Evolutionary conservation across 2,797 vertebrate genomes (phyloP).

Genomic region (Borostomias antarcticus): DNA sequence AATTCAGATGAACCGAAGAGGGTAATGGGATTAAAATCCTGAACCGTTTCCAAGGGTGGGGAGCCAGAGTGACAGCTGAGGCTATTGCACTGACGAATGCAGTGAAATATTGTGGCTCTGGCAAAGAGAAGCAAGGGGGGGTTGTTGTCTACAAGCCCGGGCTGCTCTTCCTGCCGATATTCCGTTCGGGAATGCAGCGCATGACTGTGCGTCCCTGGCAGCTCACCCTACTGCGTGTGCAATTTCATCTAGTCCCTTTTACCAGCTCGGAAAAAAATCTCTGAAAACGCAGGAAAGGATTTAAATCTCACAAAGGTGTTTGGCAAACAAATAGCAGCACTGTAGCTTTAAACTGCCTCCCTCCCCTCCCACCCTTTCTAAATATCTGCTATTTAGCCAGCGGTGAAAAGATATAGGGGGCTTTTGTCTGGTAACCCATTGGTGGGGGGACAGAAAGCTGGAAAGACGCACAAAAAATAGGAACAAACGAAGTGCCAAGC

Average conservation of each 20-base stretch:
- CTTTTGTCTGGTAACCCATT: slow-evolving; percentile 81
- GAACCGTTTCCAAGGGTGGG: slow-evolving; percentile 75
- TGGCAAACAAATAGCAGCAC: slow-evolving; percentile 77
- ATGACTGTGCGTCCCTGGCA: slow-evolving; percentile 23
- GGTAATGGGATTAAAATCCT: slow-evolving; percentile 82
- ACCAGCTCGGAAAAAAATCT: slow-evolving; percentile 24
- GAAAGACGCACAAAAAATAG: slow-evolving; percentile 75
- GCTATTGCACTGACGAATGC: slow-evolving; percentile 73
- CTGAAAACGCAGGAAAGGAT: slow-evolving; percentile 47
- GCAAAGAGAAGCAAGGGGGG: slow-evolving; percentile 48
- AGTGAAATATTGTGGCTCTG: slow-evolving; percentile 74
- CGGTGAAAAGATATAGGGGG: slow-evolving; percentile 74
- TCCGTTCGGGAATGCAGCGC: slow-evolving; percentile 9
- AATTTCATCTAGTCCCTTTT: slow-evolving; percentile 10
- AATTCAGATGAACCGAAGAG: slow-evolving; percentile 84
- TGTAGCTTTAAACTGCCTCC: slow-evolving; percentile 87
- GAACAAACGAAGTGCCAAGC: slow-evolving; percentile 80
- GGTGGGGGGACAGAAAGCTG: slow-evolving; percentile 66
- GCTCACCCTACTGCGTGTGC: slow-evolving; percentile 36
- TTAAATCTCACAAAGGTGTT: slow-evolving; percentile 68
- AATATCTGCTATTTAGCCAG: slow-evolving; percentile 76
- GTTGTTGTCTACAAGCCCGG: slow-evolving; percentile 40
- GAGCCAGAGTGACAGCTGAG: slow-evolving; percentile 73
- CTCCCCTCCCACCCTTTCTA: slow-evolving; percentile 86
- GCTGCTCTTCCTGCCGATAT: slow-evolving; percentile 33